Percentiles rank a stretch among this genome's conserved stretches.
Conservation (phyloP, 2,888 invertebrate species). For the Tortrix viridana region DNA sequence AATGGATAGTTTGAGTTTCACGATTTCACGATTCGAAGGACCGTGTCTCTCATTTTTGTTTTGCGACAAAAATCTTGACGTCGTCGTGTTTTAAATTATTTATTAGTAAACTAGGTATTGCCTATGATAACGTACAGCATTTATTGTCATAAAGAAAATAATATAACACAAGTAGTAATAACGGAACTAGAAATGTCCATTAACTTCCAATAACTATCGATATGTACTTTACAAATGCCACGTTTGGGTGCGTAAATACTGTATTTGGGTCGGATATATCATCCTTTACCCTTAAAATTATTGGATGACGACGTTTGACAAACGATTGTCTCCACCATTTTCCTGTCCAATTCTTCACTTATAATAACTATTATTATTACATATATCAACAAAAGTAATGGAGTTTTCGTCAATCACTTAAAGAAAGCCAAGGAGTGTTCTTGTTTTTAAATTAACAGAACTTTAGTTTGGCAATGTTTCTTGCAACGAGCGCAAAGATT, state of each 20-base stretch:
- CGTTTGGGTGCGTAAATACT: constrained; percentile 6
- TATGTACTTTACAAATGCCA: constrained; percentile 19
- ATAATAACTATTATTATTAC: neutral
- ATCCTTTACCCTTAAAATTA: constrained; percentile 26
- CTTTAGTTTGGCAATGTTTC: constrained; percentile 32
- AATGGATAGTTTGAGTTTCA: no score
- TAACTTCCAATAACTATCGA: neutral
- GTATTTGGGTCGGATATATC: constrained; percentile 16
- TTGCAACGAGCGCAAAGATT: constrained; percentile 32
- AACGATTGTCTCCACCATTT: constrained; percentile 12
- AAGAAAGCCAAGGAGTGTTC: neutral
- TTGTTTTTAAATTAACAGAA: constrained; percentile 13
- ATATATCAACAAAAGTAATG: neutral
- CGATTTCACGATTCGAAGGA: no score
- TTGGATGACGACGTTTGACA: constrained; percentile 32
- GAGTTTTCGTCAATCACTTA: neutral
- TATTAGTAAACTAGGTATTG: no score
- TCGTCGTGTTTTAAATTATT: no score
- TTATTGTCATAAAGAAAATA: neutral
- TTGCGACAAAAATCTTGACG: no score
- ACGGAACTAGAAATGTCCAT: neutral
- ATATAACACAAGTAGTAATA: neutral
- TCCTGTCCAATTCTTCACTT: neutral
- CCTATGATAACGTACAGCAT: no score
- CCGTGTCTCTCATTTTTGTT: no score